A percentile compares a stretch with the other conserved stretches of the same genome.
These are phyloP conservation scores for Berghia stephanieae DNA, from an alignment of 1,140 invertebrate species.

Conservation along the genomic window DNA sequence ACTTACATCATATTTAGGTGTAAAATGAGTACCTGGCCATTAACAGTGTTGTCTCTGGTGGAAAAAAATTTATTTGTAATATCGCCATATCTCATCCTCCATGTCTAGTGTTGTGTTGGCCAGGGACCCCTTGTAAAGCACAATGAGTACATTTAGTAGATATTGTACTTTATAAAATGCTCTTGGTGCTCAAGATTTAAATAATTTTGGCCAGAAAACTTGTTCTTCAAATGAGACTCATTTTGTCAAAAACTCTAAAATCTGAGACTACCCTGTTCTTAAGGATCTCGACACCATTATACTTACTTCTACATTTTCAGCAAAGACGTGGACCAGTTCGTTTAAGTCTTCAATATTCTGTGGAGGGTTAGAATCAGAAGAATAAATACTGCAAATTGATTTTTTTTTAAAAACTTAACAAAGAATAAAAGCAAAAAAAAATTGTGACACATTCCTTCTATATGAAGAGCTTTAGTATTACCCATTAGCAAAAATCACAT, in stretches of 20 bases:
- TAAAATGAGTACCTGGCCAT: no score
- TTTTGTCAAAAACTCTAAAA: background rate
- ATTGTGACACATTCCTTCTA: background rate
- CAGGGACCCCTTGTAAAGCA: no score
- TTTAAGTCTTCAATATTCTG: slow-evolving; percentile 57
- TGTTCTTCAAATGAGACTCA: background rate
- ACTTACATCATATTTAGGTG: no score
- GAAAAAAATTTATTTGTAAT: no score
- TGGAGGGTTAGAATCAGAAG: no score
- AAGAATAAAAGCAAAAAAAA: background rate
- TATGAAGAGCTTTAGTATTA: background rate
- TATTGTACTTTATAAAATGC: background rate
- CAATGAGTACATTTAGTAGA: background rate
- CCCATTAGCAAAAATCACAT: no score
- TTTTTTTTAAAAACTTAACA: background rate
- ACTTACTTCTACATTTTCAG: slow-evolving; percentile 50
- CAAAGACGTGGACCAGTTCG: slow-evolving; percentile 56
- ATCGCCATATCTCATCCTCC: no score
- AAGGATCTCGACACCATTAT: background rate
- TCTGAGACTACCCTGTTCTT: background rate
- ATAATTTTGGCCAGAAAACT: background rate
- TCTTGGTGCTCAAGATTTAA: background rate
- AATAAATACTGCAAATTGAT: no score
- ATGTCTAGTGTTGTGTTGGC: no score
- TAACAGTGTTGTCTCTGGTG: no score